A percentile compares a stretch with the other conserved stretches of the same genome.
Evolutionary conservation across 2,888 invertebrate genomes (phyloP).

Genomic region (Volucella zonaria): DNA sequence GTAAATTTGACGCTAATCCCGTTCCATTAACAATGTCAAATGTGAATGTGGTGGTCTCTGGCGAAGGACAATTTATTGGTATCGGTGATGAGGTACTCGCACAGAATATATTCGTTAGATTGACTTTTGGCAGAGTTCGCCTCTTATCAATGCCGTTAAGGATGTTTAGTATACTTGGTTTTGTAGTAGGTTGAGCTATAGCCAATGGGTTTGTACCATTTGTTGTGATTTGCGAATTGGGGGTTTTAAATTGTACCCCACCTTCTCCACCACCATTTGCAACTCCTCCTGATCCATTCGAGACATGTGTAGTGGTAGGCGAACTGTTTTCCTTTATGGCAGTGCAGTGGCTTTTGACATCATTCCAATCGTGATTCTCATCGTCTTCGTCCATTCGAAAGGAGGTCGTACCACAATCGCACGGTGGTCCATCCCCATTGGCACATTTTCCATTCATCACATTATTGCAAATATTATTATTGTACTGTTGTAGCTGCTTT

Average conservation of each 20-base stretch:
- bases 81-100: slow-evolving; percentile 75
- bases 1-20: slow-evolving; percentile 65
- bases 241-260: slow-evolving; percentile 75
- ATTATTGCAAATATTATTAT: slow-evolving; percentile 64
- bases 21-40: slow-evolving; percentile 61
- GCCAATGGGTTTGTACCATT: slow-evolving; percentile 38
- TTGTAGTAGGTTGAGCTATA: slow-evolving; percentile 27
- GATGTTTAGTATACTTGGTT: slow-evolving; percentile 50
- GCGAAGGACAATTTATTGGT: slow-evolving; percentile 65
- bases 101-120: slow-evolving; percentile 81
- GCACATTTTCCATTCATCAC: slow-evolving; percentile 61
- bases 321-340: slow-evolving; percentile 63
- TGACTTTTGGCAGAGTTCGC: slow-evolving; percentile 80
- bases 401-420: slow-evolving; percentile 54
- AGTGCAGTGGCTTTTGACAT: slow-evolving; percentile 55
- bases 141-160: slow-evolving; percentile 44
- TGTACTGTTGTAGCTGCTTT: slow-evolving; percentile 68
- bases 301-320: slow-evolving; percentile 30
- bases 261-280: not conserved
- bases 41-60: slow-evolving; percentile 54
- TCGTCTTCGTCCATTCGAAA: slow-evolving; percentile 67
- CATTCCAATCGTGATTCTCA: slow-evolving; percentile 59
- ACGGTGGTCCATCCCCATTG: slow-evolving; percentile 60
- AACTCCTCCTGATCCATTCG: slow-evolving; percentile 44
- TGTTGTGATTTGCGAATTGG: slow-evolving; percentile 64